Percentiles rank a stretch among this genome's conserved stretches.
phyloP scores from a whole-genome alignment of 2,797 vertebrate genomes.

The Hylomyscus alleni region DNA sequence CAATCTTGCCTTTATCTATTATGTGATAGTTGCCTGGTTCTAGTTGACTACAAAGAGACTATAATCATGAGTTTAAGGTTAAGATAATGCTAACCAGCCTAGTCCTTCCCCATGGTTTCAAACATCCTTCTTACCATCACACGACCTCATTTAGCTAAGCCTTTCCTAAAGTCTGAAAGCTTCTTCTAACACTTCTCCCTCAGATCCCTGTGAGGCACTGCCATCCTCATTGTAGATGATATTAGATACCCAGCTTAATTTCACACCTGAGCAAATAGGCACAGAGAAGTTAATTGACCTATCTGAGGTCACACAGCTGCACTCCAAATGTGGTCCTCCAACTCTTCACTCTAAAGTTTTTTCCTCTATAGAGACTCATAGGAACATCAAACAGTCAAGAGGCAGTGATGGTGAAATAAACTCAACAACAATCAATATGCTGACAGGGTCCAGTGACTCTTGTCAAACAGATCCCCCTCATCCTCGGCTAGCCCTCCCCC shows the following conservation, averaged over 20 bases:
- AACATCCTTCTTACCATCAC: not conserved
- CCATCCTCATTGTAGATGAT: not conserved
- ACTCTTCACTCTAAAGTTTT: not conserved
- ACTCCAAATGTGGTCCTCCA: not conserved
- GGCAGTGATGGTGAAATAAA: not conserved
- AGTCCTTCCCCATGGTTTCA: not conserved
- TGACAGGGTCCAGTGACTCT: slow-evolving; percentile 54
- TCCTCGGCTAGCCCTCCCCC: slow-evolving; percentile 52
- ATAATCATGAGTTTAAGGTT: not conserved
- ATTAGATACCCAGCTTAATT: slow-evolving; percentile 24
- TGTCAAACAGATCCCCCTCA: slow-evolving; percentile 34
- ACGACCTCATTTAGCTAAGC: not conserved
- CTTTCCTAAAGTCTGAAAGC: not conserved
- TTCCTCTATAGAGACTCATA: not conserved
- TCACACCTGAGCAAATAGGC: slow-evolving; percentile 38
- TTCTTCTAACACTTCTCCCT: not conserved
- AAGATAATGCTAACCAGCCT: not conserved
- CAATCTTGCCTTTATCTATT: not conserved
- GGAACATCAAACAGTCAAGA: not conserved
- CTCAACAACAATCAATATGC: slow-evolving; percentile 9
- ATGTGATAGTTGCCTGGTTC: not conserved
- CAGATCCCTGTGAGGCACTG: not conserved
- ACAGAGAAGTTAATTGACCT: slow-evolving; percentile 46
- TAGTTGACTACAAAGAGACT: not conserved
- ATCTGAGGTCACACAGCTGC: slow-evolving; percentile 3